Conservation (phyloP, 2,113 vertebrate genomes). For the Saimiri boliviensis region DNA sequence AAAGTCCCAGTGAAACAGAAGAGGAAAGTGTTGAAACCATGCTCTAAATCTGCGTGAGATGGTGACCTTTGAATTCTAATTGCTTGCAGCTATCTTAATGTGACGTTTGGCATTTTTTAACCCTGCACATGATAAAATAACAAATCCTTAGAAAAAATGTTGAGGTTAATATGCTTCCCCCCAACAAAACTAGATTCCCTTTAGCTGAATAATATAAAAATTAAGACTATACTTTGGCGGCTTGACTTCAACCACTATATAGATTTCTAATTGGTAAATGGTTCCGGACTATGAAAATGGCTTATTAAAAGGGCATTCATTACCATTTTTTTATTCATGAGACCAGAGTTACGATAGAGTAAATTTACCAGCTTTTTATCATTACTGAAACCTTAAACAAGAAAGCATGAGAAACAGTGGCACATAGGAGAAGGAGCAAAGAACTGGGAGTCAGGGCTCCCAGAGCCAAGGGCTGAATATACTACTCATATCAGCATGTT, state of each 20-base stretch:
- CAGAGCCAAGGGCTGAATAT: background rate
- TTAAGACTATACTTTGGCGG: background rate
- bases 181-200: conserved; percentile 29
- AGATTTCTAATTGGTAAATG: background rate
- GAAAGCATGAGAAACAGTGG: background rate
- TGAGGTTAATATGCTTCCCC: conserved; percentile 64
- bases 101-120: conserved; percentile 67
- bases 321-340: background rate
- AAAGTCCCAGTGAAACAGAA: conserved; percentile 53
- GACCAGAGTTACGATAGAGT: background rate
- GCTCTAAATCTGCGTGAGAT: conserved; percentile 55
- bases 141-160: conserved; percentile 52
- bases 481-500: background rate
- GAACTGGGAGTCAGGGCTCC: background rate
- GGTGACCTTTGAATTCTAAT: conserved; percentile 74
- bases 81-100: conserved; percentile 66
- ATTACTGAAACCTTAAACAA: background rate
- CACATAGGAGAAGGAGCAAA: background rate
- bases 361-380: background rate
- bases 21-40: conserved; percentile 42
- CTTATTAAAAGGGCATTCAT: background rate
- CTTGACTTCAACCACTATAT: background rate
- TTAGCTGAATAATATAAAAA: background rate
- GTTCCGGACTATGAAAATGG: background rate
- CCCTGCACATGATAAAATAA: conserved; percentile 62